Conservation (phyloP, 2,888 invertebrate genomes). For the Lumbricus terrestris region DNA sequence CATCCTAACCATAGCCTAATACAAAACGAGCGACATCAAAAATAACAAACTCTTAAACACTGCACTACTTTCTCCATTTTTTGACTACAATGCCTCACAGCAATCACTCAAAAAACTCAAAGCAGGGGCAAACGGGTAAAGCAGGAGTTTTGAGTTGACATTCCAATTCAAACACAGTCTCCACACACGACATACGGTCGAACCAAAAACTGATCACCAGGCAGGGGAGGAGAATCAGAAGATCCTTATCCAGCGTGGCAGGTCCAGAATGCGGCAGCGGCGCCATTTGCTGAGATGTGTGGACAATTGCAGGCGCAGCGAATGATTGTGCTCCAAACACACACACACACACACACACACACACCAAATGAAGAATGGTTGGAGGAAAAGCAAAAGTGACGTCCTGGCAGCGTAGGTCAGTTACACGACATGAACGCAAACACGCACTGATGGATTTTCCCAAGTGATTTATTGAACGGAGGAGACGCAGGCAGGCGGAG, state of each 20-base stretch:
- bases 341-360: background rate
- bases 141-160: background rate
- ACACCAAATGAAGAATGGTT: constrained; percentile 4
- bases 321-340: background rate
- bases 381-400: background rate
- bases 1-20: background rate
- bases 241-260: constrained; percentile 10
- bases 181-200: background rate
- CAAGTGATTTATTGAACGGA: background rate
- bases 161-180: background rate
- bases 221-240: background rate
- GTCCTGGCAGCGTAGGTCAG: background rate
- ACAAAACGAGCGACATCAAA: background rate
- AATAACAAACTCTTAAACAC: background rate
- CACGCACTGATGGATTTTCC: background rate
- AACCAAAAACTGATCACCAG: background rate
- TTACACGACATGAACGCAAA: background rate
- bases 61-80: background rate
- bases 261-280: background rate
- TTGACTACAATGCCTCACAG: background rate
- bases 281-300: background rate
- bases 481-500: background rate
- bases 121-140: background rate
- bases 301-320: background rate
- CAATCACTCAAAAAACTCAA: background rate